Conservation (phyloP, 1,140 invertebrate genomes). For the Liolophura sinensis region DNA sequence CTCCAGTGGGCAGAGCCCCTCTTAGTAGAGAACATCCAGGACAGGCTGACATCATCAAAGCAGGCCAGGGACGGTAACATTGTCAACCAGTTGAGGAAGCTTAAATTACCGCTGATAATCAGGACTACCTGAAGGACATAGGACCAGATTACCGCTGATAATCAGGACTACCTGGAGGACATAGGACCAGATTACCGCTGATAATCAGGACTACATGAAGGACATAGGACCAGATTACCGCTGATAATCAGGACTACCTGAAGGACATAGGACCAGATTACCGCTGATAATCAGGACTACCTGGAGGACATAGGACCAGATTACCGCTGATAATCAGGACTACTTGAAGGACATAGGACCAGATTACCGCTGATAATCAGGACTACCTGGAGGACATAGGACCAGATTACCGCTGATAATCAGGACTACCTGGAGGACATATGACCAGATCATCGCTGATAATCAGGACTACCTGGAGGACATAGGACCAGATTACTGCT, state of each 20-base stretch:
- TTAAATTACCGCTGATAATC: constrained; percentile 62
- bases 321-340: constrained; percentile 61
- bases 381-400: constrained; percentile 45
- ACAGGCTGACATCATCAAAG: constrained; percentile 57
- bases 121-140: constrained; percentile 51
- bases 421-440: constrained; percentile 51
- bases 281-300: constrained; percentile 61
- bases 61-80: constrained; percentile 58
- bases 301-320: constrained; percentile 40
- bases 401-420: constrained; percentile 60
- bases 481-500: constrained; percentile 55
- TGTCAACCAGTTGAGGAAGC: constrained; percentile 62
- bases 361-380: constrained; percentile 62
- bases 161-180: constrained; percentile 58
- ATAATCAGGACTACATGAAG: constrained; percentile 59
- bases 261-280: constrained; percentile 41
- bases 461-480: constrained; percentile 57
- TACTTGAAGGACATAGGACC: constrained; percentile 38
- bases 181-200: constrained; percentile 58
- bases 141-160: constrained; percentile 48
- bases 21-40: constrained; percentile 47
- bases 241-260: constrained; percentile 60
- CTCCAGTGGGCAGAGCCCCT: constrained; percentile 20
- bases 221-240: constrained; percentile 50
- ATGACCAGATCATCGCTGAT: constrained; percentile 57